Base-by-base conservation (phyloP, 2,888 invertebrate genomes). In the Agrypnus murinus region DNA sequence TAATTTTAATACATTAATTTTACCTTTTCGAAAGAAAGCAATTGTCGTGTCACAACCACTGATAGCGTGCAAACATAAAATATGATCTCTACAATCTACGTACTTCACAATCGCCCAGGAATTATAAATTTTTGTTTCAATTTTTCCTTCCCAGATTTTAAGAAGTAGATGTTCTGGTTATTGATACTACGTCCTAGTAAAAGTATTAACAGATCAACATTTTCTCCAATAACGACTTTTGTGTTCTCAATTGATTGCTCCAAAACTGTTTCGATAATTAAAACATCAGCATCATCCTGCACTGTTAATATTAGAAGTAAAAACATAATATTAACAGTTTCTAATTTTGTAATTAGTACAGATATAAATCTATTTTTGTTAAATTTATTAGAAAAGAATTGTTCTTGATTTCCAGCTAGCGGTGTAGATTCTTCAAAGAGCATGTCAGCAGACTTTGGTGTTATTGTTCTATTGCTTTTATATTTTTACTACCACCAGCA, bases 191-290 rank as follows among this genome's bases (percentile, higher is more conserved):
- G 73, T 65, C 72, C 74, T 69, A 75, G 77, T 5, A 79, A 65
- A 63, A 78, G 63, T 50, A 76, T 67, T 8, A 79, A 19, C 31
- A 78, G 72, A 55, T 80, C 78, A 6, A 80, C 75, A 72, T 79
- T 77, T 74, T 79, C 80, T 50, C 78, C 79, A 66, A 81, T 72
- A 72, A 81, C 74, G 69, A 77, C 72, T 71, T 74, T 75, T 73
- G 71, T 74, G n/a, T 7, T 2, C n/a, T 36, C 10, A 36, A 2
- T 10, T n/a, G 48, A 48, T 48, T 25, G n/a, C n/a, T 48, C 48
- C 5, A 48, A n/a, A 4, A 25, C 48, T 19, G 48, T 48, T 48
- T 25, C 17, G 6, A 19, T 17, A 5, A 48, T 48, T 19, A 19
- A 48, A 8, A 25, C 48, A 17, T 48, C 48, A 10, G 48, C 46